Evolutionary conservation across 1,140 invertebrate species (phyloP).

Genomic region (Ectropis grisescens): DNA sequence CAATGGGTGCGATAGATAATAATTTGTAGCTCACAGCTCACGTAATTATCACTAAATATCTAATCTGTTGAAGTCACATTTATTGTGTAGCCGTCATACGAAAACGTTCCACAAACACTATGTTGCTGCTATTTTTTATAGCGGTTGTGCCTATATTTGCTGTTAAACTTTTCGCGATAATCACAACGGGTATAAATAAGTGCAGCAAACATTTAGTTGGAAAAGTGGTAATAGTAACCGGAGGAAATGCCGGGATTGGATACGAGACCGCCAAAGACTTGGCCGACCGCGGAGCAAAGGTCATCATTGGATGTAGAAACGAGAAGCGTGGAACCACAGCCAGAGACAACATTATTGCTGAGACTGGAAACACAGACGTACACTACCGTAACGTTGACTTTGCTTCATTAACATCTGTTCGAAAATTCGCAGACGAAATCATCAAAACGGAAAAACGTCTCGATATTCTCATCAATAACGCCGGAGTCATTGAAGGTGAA

Average conservation of each 20-base stretch:
- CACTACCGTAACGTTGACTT: slow-evolving; percentile 75
- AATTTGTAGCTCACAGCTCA: too few relatives aligned
- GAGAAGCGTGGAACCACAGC: slow-evolving; percentile 58
- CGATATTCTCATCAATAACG: slow-evolving; percentile 89
- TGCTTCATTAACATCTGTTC: slow-evolving; percentile 82
- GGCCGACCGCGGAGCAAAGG: slow-evolving; percentile 77
- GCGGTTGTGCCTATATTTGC: too few relatives aligned
- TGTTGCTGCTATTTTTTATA: too few relatives aligned
- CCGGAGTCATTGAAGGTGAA: slow-evolving; percentile 60
- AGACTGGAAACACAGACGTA: slow-evolving; percentile 62
- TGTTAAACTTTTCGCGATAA: too few relatives aligned
- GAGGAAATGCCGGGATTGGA: slow-evolving; percentile 86
- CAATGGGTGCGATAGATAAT: too few relatives aligned
- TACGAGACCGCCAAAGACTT: slow-evolving; percentile 80
- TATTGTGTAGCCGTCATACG: too few relatives aligned
- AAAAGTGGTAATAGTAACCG: slow-evolving; percentile 77
- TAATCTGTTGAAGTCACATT: too few relatives aligned
- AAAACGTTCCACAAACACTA: too few relatives aligned
- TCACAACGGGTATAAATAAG: slow-evolving; percentile 9
- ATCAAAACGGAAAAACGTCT: slow-evolving; percentile 76
- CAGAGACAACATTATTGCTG: slow-evolving; percentile 58
- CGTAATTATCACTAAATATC: too few relatives aligned
- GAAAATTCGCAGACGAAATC: slow-evolving; percentile 75
- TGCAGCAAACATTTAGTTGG: slow-evolving; percentile 44
- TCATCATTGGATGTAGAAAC: slow-evolving; percentile 89